Evolutionary conservation across 2,113 vertebrate species (phyloP).

Genomic region (Calonectris borealis): DNA sequence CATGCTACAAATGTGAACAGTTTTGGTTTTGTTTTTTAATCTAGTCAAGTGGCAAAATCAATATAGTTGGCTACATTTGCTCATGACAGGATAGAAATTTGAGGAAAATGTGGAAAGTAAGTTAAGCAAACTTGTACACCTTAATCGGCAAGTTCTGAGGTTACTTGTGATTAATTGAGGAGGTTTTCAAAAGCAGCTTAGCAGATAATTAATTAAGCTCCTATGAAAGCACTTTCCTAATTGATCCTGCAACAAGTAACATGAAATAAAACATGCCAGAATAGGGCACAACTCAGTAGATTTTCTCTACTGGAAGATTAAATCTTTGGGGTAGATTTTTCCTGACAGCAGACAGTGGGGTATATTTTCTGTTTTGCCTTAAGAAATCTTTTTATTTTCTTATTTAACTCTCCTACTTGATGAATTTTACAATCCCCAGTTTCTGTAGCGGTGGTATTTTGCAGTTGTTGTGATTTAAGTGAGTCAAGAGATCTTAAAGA

Average conservation of each 20-base stretch:
- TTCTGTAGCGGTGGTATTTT: background rate
- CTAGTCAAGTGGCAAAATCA: background rate
- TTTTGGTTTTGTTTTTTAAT: background rate
- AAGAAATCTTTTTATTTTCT: background rate
- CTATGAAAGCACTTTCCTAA: conserved; percentile 6
- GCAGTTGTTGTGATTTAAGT: background rate
- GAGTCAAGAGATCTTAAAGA: background rate
- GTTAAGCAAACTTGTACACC: background rate
- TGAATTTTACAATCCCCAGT: background rate
- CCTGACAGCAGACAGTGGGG: background rate
- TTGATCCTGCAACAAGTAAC: background rate
- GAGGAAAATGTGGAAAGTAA: background rate
- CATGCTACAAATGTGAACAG: background rate
- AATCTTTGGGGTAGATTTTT: background rate
- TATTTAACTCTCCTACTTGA: background rate
- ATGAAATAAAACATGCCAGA: background rate
- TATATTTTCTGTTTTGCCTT: background rate
- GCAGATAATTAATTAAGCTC: conserved; percentile 29
- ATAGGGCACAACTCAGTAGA: background rate
- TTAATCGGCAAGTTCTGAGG: background rate
- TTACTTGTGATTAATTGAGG: conserved; percentile 16
- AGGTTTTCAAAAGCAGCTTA: conserved; percentile 25
- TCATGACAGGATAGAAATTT: background rate
- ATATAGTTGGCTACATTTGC: background rate
- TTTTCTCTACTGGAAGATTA: background rate